phyloP scores from a whole-genome alignment of 2,888 invertebrate species.

The Cancer borealis region DNA sequence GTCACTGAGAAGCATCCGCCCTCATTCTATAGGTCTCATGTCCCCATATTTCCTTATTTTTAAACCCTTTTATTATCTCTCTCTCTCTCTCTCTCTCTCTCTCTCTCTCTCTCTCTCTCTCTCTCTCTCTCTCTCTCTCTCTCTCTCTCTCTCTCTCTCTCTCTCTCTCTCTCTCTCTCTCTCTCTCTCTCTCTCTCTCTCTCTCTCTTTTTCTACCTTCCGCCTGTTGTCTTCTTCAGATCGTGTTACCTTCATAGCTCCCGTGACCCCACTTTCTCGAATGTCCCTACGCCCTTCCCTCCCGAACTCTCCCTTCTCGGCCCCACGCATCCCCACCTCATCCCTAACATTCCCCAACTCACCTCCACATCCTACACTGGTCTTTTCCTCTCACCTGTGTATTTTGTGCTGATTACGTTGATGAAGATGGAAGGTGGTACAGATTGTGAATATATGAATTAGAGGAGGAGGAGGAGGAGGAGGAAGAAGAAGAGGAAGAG shows the following conservation, averaged over 20 bases:
- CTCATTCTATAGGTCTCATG: background rate
- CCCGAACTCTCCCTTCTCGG: background rate
- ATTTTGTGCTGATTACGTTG: background rate
- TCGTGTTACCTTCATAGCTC: background rate
- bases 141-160: constrained; percentile 61
- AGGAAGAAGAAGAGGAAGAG: background rate
- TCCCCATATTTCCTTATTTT: background rate
- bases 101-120: constrained; percentile 44
- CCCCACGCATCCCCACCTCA: background rate
- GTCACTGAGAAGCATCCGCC: background rate
- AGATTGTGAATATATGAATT: background rate
- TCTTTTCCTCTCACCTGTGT: background rate
- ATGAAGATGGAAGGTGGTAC: background rate
- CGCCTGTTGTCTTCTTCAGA: background rate
- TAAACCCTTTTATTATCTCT: background rate
- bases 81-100: background rate
- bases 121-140: constrained; percentile 41
- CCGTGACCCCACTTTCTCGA: constrained; percentile 39
- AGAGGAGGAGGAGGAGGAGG: background rate
- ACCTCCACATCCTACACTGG: background rate
- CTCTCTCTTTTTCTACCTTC: background rate
- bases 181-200: constrained; percentile 20
- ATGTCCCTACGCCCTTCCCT: background rate
- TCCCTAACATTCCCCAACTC: constrained; percentile 1
- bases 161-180: constrained; percentile 49